A percentile compares a stretch with the other conserved stretches of the same genome.
These are phyloP conservation scores for Platichthys flesus DNA, from an alignment of 2,113 vertebrate genomes.

Conservation along the genomic window DNA sequence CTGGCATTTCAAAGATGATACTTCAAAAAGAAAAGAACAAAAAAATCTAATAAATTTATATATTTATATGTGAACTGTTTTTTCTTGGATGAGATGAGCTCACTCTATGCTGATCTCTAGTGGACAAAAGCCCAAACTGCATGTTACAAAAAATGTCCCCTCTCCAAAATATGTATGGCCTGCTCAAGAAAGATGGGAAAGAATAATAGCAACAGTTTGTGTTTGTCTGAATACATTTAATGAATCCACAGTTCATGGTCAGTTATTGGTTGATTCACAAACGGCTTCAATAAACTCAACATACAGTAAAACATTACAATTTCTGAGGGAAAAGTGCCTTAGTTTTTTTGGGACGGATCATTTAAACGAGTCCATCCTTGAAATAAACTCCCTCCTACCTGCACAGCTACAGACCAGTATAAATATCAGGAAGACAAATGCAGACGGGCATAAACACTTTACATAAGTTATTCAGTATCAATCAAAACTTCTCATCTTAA, in stretches of 20 bases:
- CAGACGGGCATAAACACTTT: slow-evolving; percentile 15
- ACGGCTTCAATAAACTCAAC: neutral
- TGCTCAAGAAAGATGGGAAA: no score
- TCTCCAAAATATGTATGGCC: neutral
- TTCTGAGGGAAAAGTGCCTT: slow-evolving; percentile 18
- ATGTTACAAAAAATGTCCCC: neutral
- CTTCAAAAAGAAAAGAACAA: neutral
- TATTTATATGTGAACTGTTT: slow-evolving; percentile 69
- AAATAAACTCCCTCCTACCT: neutral
- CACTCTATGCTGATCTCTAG: slow-evolving; percentile 43
- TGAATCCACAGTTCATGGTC: neutral
- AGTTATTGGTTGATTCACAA: neutral
- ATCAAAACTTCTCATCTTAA: slow-evolving; percentile 27
- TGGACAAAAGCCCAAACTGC: slow-evolving; percentile 20
- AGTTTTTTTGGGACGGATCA: neutral
- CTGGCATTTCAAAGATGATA: slow-evolving; percentile 44
- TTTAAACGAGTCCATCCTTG: neutral
- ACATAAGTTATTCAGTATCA: neutral
- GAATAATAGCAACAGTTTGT: neutral
- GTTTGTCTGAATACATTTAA: slow-evolving; percentile 16
- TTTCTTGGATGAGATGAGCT: neutral
- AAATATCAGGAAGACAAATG: slow-evolving; percentile 11
- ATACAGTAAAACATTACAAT: neutral
- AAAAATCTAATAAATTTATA: slow-evolving; percentile 67
- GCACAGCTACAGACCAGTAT: neutral